phyloP scores from a whole-genome alignment of 2,888 invertebrate species.

The Atrina japonica region DNA sequence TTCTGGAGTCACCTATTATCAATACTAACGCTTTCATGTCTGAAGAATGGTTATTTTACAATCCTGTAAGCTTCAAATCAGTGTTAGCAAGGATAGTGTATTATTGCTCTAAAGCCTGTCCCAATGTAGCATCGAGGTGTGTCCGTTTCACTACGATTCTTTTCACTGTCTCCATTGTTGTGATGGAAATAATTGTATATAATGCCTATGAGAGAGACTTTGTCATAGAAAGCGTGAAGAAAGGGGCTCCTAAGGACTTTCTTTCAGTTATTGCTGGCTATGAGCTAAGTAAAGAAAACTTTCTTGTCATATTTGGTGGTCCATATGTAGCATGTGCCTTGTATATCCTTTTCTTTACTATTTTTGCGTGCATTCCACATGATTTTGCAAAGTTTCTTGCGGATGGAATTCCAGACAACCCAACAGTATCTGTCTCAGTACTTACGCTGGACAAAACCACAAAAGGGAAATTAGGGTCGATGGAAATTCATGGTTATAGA shows the following conservation, averaged over 20 bases:
- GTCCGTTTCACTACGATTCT: conserved; percentile 37
- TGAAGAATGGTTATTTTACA: conserved; percentile 31
- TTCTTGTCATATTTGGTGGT: conserved; percentile 47
- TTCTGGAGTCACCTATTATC: not conserved
- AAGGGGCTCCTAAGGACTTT: conserved; percentile 54
- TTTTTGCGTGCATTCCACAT: conserved; percentile 39
- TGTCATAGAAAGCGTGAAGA: conserved; percentile 40
- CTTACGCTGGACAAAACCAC: conserved; percentile 7
- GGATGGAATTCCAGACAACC: conserved; percentile 32
- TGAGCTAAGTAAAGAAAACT: conserved; percentile 44
- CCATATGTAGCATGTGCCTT: conserved; percentile 44
- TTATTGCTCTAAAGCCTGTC: not conserved
- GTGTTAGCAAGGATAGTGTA: conserved; percentile 27
- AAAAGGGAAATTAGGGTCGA: conserved; percentile 39
- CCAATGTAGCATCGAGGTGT: conserved; percentile 15
- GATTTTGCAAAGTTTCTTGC: conserved; percentile 38
- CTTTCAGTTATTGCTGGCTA: conserved; percentile 52
- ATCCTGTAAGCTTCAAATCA: conserved; percentile 31
- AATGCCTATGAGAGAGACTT: conserved; percentile 29
- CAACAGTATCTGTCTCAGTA: conserved; percentile 19
- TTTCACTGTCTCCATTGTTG: conserved; percentile 39
- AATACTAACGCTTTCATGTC: not conserved
- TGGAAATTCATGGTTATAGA: conserved; percentile 8
- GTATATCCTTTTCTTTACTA: conserved; percentile 37
- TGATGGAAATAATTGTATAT: conserved; percentile 47